Evolutionary conservation across 30 jellyfish, hydroid and myxozoan genomes (phyloP).

Genomic region (Chrysaora quinquecirrha): DNA sequence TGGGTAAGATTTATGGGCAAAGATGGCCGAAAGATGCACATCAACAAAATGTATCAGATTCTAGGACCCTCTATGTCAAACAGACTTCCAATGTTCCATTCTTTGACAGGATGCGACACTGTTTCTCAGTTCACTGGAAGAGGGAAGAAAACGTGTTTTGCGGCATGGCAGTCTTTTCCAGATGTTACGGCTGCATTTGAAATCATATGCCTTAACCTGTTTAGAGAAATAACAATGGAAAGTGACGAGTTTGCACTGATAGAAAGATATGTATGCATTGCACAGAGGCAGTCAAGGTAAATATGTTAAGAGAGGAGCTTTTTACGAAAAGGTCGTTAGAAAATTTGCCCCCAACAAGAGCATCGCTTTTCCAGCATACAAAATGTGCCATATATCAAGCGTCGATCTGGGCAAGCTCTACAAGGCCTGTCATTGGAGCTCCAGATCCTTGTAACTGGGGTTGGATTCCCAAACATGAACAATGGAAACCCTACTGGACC

Average conservation of each 20-base stretch:
- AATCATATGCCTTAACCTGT: not conserved
- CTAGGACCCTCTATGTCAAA: slow-evolving; percentile 3
- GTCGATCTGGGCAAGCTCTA: slow-evolving; percentile 28
- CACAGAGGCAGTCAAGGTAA: slow-evolving; percentile 17
- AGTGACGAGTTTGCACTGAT: slow-evolving; percentile 3
- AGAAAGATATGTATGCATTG: slow-evolving; percentile 22
- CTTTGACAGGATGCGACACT: slow-evolving; percentile 11
- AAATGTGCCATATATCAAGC: slow-evolving; percentile 18
- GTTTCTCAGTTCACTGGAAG: not conserved
- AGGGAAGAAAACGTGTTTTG: slow-evolving; percentile 18
- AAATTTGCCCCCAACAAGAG: slow-evolving; percentile 2
- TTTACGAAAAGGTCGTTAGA: slow-evolving; percentile 5
- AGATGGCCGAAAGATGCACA: slow-evolving; percentile 3
- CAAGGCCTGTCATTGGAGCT: slow-evolving; percentile 8
- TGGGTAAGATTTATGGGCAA: slow-evolving; percentile 36
- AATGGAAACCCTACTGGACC: slow-evolving; percentile 1
- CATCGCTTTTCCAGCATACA: slow-evolving; percentile 12
- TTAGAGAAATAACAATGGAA: not conserved
- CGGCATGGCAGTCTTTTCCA: slow-evolving; percentile 34
- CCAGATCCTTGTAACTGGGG: slow-evolving; percentile 44
- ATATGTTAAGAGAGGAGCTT: slow-evolving; percentile 12
- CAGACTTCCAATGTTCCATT: slow-evolving; percentile 10
- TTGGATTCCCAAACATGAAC: slow-evolving; percentile 23
- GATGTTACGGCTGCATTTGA: slow-evolving; percentile 28
- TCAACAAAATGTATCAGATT: not conserved